Evolutionary conservation across 2,797 vertebrate genomes (phyloP).

Genomic region (Chloroceryle amazona): DNA sequence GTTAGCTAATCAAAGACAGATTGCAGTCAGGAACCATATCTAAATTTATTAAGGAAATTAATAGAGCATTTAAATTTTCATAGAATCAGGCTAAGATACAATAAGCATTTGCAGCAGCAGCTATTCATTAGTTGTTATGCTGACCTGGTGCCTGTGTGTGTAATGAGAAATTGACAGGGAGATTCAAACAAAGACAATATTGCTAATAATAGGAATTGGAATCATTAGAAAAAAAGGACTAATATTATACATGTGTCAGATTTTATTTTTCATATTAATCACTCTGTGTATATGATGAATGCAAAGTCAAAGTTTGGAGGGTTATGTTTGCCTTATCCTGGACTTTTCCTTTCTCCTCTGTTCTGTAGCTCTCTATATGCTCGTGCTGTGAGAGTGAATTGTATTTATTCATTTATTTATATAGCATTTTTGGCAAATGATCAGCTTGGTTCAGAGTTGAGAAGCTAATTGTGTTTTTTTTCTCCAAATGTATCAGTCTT

Average conservation of each 20-base stretch:
- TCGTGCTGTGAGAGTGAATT: not conserved
- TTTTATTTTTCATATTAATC: constrained; percentile 18
- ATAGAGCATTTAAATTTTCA: constrained; percentile 84
- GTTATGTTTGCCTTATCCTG: not conserved
- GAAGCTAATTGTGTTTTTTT: not conserved
- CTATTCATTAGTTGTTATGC: constrained; percentile 74
- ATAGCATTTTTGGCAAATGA: not conserved
- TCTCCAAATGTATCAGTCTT: not conserved
- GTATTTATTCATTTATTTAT: not conserved
- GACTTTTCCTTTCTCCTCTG: not conserved
- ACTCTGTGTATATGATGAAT: not conserved
- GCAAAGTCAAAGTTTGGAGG: not conserved
- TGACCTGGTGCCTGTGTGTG: constrained; percentile 61
- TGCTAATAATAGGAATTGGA: not conserved
- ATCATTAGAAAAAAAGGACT: not conserved
- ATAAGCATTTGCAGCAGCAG: constrained; percentile 72
- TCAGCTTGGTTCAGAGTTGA: not conserved
- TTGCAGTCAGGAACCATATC: constrained; percentile 82
- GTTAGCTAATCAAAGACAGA: constrained; percentile 85
- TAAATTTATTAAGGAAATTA: constrained; percentile 87
- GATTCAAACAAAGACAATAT: constrained; percentile 19
- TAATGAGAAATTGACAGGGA: constrained; percentile 77
- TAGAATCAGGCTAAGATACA: constrained; percentile 80
- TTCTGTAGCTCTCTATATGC: not conserved
- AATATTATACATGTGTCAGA: constrained; percentile 10